phyloP scores from a whole-genome alignment of 2,888 invertebrate species.

The Sericinus montela region DNA sequence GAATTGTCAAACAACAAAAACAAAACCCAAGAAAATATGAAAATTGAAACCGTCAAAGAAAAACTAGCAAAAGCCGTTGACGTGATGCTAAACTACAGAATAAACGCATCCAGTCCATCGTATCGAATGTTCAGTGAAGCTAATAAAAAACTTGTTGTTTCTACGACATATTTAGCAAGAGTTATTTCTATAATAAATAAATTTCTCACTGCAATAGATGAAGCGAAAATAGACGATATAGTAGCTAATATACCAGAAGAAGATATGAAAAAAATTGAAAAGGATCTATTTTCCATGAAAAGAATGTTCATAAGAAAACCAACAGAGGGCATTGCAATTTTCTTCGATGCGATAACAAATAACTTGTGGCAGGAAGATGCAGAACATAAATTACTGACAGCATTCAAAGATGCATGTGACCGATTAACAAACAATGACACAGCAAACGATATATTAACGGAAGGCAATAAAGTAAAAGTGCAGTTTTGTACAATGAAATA shows the following conservation, averaged over 20 bases:
- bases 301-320: conserved; percentile 54
- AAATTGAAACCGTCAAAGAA: conserved; percentile 37
- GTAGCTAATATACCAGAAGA: conserved; percentile 30
- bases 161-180: conserved; percentile 53
- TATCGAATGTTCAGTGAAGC: conserved; percentile 50
- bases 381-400: not conserved
- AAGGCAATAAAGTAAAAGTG: conserved; percentile 40
- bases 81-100: conserved; percentile 42
- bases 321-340: conserved; percentile 47
- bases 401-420: conserved; percentile 41
- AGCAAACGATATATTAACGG: conserved; percentile 46
- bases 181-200: conserved; percentile 51
- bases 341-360: conserved; percentile 61
- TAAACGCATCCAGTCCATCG: conserved; percentile 40
- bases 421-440: conserved; percentile 40
- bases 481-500: conserved; percentile 58
- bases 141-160: conserved; percentile 48
- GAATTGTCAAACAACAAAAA: conserved; percentile 41
- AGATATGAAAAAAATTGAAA: conserved; percentile 33
- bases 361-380: conserved; percentile 33
- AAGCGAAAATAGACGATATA: conserved; percentile 25
- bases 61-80: conserved; percentile 49
- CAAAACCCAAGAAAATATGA: conserved; percentile 35
- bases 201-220: conserved; percentile 38
- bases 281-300: conserved; percentile 41